Base-by-base conservation (phyloP, 2,888 invertebrate species). In the Epinotia demarniana region DNA sequence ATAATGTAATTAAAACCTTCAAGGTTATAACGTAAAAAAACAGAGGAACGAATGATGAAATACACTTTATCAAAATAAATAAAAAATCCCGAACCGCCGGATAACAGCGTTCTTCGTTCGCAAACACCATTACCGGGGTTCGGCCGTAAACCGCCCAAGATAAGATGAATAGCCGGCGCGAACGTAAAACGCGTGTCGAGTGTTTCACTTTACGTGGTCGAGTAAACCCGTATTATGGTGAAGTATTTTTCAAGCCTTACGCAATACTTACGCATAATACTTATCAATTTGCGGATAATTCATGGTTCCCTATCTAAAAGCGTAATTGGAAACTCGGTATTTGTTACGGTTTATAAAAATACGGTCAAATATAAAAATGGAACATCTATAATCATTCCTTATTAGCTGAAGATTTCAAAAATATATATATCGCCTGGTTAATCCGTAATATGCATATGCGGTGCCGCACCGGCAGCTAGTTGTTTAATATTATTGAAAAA, bases 101-200 rank as follows among this genome's bases (percentile, higher is more conserved):
- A 81, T 81, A 82, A 84, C 80, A 79, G 79, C 72, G 76, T 73
- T 78, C 76, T 73, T 78, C 82, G 43, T 81, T 81, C 81, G 79
- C 86, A 89, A 89, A 89, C 89, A 88, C 88, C 89, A 89, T 90
- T 89, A 89, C 87, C 80, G 84, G 79, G 78, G 81, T 82, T 79
- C 73, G 75, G 81, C 85, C 84, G 85, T 89, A 90, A 90, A 90
- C 84, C 88, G 83, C 82, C 85, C 84, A 83, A 85, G 89, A 90
- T 90, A 90, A 90, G 89, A 90, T 85, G 87, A 86, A 90, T 89
- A 85, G 87, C 82, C 83, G 80, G 80, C 73, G 79, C 66, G 80
- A 78, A 80, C 83, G 83, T 89, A 88, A 88, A 89, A 87, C 84
- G 83, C 83, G 84, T 86, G 83, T 86, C 84, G 83, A 83, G 83